These are phyloP conservation scores for Autographa pulchrina DNA, from an alignment of 2,888 invertebrate species.

Conservation along the genomic window DNA sequence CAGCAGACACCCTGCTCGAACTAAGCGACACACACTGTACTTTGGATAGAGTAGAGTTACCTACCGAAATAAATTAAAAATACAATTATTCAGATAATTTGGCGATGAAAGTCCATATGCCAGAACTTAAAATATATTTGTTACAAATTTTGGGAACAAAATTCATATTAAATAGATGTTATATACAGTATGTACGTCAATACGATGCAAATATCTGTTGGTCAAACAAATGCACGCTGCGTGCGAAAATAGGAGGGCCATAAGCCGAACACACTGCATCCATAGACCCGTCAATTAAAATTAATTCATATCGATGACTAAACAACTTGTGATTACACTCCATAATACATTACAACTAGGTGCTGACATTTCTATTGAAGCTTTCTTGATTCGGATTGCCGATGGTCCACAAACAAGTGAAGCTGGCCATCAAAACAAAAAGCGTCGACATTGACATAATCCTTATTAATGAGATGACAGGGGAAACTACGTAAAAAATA, in stretches of 20 bases:
- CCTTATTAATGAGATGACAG: constrained; percentile 27
- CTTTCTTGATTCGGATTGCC: too few relatives aligned
- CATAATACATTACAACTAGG: neutral
- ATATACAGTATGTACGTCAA: too few relatives aligned
- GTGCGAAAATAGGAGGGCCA: neutral
- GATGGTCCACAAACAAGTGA: too few relatives aligned
- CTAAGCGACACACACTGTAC: constrained; percentile 13
- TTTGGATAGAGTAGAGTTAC: constrained; percentile 40
- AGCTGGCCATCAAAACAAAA: neutral
- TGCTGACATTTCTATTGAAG: too few relatives aligned
- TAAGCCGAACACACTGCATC: neutral
- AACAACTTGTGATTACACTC: neutral
- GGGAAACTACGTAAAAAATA: constrained; percentile 20
- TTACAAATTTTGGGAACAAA: too few relatives aligned
- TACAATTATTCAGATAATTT: too few relatives aligned
- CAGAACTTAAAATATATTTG: too few relatives aligned
- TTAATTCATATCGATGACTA: neutral
- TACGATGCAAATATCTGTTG: neutral
- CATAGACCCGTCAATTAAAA: neutral
- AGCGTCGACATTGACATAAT: constrained; percentile 13
- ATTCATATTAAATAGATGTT: too few relatives aligned
- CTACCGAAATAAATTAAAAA: neutral
- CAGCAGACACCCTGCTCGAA: constrained; percentile 40
- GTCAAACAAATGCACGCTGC: neutral
- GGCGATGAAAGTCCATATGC: too few relatives aligned